These are phyloP conservation scores for Myanophis thanlyinensis DNA, from an alignment of 2,113 vertebrate species.

Conservation along the genomic window DNA sequence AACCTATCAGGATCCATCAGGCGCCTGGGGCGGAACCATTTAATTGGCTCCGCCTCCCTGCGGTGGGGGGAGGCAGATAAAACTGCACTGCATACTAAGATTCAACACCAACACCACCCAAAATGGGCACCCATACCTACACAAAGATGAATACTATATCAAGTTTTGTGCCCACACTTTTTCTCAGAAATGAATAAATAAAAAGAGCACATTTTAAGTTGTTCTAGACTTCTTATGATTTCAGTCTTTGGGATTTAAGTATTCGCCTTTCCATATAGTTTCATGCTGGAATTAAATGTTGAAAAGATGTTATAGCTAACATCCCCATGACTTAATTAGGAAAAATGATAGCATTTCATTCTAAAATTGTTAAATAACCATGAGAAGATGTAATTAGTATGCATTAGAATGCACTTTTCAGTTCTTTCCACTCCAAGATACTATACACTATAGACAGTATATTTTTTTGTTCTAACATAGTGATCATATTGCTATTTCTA, in stretches of 20 bases:
- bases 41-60: too few relatives aligned
- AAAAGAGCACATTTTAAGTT: not conserved
- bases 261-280: not conserved
- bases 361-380: not conserved
- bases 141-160: not conserved
- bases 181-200: not conserved
- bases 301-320: not conserved
- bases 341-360: not conserved
- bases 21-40: too few relatives aligned
- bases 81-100: not conserved
- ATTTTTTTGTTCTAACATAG: not conserved
- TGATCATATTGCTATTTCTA: not conserved
- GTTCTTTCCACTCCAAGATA: not conserved
- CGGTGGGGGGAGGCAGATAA: too few relatives aligned
- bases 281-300: not conserved
- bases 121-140: not conserved
- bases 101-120: not conserved
- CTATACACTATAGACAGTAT: not conserved
- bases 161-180: not conserved
- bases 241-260: not conserved
- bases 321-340: not conserved
- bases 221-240: too few relatives aligned
- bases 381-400: not conserved
- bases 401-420: not conserved
- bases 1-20: too few relatives aligned